Evolutionary conservation across 2,888 invertebrate genomes (phyloP).

Genomic region (Nemotelus pantherinus): DNA sequence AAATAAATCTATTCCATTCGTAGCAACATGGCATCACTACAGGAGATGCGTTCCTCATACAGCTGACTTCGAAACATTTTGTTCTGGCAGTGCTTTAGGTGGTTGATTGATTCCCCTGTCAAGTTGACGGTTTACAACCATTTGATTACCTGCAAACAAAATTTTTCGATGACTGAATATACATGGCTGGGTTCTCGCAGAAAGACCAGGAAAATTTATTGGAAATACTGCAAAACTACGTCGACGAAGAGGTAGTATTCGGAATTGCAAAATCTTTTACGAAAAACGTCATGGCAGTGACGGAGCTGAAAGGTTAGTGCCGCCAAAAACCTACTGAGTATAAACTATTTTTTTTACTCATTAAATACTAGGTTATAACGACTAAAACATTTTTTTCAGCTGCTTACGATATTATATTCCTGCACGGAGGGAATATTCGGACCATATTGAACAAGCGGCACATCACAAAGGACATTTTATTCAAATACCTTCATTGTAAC

Average conservation of each 20-base stretch:
- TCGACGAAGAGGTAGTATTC: slow-evolving; percentile 44
- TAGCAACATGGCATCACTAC: too few species aligned
- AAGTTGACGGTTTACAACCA: too few species aligned
- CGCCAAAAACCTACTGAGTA: neutral
- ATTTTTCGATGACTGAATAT: neutral
- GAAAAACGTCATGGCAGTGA: slow-evolving; percentile 46
- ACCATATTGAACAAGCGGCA: slow-evolving; percentile 67
- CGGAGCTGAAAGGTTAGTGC: slow-evolving; percentile 31
- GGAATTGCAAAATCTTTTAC: slow-evolving; percentile 47
- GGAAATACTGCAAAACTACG: slow-evolving; percentile 42
- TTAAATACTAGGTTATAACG: neutral
- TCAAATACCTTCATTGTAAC: slow-evolving; percentile 67
- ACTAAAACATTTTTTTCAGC: slow-evolving; percentile 61
- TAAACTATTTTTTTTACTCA: neutral
- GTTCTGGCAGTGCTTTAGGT: too few species aligned
- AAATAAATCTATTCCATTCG: too few species aligned
- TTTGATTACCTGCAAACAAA: too few species aligned
- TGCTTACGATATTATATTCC: slow-evolving; percentile 66
- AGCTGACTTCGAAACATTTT: too few species aligned
- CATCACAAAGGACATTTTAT: slow-evolving; percentile 68
- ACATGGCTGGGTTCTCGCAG: slow-evolving; percentile 18
- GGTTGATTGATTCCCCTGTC: too few species aligned
- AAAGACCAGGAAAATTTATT: slow-evolving; percentile 29
- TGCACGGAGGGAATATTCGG: slow-evolving; percentile 65
- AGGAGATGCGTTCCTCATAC: too few species aligned